phyloP scores from a whole-genome alignment of 2,888 invertebrate genomes.

The Tolmerus cingulatus region DNA sequence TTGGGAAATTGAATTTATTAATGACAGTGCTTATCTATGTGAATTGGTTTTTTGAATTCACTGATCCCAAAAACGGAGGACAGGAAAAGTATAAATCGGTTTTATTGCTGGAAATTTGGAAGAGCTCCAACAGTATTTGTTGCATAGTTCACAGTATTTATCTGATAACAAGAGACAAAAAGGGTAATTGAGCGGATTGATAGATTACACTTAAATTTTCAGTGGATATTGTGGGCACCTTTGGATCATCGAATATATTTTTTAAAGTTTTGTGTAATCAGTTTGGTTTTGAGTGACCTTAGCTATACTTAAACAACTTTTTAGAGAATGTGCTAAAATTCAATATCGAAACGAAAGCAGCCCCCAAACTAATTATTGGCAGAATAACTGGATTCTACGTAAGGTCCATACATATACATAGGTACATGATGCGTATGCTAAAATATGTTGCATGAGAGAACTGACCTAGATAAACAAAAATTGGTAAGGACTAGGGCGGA shows the following conservation, averaged over 20 bases:
- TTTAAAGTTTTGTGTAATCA: not conserved
- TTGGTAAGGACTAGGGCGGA: too few species aligned
- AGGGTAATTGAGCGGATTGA: conserved; percentile 34
- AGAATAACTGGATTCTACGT: too few species aligned
- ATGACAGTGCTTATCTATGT: conserved; percentile 51
- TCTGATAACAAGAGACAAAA: conserved; percentile 38
- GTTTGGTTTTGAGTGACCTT: not conserved
- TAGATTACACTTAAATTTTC: conserved; percentile 29
- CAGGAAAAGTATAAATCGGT: conserved; percentile 40
- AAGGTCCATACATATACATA: too few species aligned
- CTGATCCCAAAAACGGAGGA: conserved; percentile 1
- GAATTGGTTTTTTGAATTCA: conserved; percentile 42
- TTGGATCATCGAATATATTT: not conserved
- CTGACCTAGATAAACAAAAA: too few species aligned
- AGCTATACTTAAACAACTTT: not conserved
- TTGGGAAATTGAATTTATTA: conserved; percentile 52
- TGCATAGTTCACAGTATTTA: conserved; percentile 52
- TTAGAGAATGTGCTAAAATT: too few species aligned
- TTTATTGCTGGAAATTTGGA: conserved; percentile 51
- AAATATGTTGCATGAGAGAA: too few species aligned
- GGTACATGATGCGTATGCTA: too few species aligned
- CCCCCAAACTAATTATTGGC: too few species aligned
- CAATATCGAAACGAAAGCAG: too few species aligned
- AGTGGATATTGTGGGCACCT: not conserved
- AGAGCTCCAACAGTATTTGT: conserved; percentile 58